phyloP scores from a whole-genome alignment of 2,113 vertebrate species.

The Dryoscopus gambensis region DNA sequence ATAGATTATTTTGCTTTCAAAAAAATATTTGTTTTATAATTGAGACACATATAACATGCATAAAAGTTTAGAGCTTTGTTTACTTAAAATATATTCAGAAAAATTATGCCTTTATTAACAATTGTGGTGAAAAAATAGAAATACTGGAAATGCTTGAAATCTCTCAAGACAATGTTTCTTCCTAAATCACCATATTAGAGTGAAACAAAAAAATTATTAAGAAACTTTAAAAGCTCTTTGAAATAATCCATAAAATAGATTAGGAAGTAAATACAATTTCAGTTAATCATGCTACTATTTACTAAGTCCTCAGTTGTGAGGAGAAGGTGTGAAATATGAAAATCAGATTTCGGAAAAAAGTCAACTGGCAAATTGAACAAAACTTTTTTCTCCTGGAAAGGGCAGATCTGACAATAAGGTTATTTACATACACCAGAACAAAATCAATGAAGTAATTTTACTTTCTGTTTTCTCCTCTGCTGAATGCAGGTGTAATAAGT shows the following conservation, averaged over 20 bases:
- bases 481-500: conserved; percentile 56
- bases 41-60: neutral
- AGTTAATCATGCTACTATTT: neutral
- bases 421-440: conserved; percentile 60
- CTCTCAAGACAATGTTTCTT: neutral
- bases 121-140: neutral
- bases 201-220: neutral
- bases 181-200: neutral
- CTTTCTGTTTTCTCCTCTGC: conserved; percentile 56
- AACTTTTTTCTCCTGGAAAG: conserved; percentile 62
- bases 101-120: neutral
- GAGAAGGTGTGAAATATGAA: neutral
- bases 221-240: conserved; percentile 17
- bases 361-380: conserved; percentile 27
- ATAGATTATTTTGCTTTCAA: conserved; percentile 36
- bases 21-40: neutral
- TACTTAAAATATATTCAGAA: neutral
- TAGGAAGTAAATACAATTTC: neutral
- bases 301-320: neutral
- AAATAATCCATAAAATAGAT: conserved; percentile 15
- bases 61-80: neutral
- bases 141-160: neutral
- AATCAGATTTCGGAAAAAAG: neutral
- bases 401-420: conserved; percentile 66
- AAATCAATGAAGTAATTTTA: conserved; percentile 73